These are phyloP conservation scores for Smutsia temminckii DNA, from an alignment of 2,797 vertebrate genomes.

Conservation along the genomic window DNA sequence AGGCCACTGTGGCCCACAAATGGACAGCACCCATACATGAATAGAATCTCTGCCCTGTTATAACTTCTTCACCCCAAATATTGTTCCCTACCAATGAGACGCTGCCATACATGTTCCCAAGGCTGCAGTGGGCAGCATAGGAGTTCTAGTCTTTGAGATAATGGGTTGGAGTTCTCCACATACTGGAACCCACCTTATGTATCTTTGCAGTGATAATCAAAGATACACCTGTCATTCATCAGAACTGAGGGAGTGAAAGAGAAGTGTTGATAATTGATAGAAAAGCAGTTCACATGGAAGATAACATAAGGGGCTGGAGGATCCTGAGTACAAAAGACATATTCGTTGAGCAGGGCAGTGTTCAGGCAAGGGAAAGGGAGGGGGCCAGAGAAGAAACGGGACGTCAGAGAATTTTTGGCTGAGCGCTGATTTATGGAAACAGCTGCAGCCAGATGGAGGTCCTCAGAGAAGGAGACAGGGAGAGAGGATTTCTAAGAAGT, in stretches of 20 bases:
- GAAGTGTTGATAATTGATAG: not conserved
- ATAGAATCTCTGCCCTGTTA: not conserved
- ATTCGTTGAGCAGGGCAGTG: not conserved
- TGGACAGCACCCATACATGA: not conserved
- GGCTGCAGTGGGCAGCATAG: not conserved
- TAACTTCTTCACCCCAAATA: not conserved
- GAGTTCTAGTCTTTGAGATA: not conserved
- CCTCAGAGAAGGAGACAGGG: not conserved
- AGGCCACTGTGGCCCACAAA: not conserved
- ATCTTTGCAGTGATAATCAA: not conserved
- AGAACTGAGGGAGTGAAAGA: not conserved
- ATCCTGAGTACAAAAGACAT: not conserved
- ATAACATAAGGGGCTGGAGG: too few species aligned
- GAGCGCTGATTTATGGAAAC: not conserved
- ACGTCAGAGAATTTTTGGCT: not conserved
- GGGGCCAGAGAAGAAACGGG: not conserved
- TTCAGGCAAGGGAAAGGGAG: not conserved
- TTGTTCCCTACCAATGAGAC: not conserved
- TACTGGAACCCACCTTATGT: not conserved
- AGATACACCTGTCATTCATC: not conserved
- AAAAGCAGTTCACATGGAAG: not conserved
- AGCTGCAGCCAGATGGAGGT: not conserved
- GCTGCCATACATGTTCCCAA: accelerated
- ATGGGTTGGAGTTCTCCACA: not conserved
- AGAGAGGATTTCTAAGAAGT: not conserved